Percentiles rank a stretch among this genome's conserved stretches.
These are phyloP conservation scores for Nematostella vectensis DNA, from an alignment of 92 coral and sea anemone species.

Conservation along the genomic window DNA sequence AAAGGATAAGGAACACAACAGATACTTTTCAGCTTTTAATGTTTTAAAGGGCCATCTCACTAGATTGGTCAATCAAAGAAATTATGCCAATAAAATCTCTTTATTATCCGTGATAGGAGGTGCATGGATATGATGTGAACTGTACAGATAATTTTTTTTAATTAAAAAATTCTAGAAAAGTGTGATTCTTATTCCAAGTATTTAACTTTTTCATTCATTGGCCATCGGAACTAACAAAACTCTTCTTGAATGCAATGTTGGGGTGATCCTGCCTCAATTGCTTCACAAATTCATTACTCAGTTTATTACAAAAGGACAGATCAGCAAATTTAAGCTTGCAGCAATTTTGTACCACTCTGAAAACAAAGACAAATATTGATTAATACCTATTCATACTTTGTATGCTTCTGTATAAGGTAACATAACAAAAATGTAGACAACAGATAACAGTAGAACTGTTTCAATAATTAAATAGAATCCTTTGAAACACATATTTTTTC, in stretches of 20 bases:
- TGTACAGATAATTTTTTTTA: too few species aligned
- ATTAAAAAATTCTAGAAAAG: too few species aligned
- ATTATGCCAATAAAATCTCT: too few species aligned
- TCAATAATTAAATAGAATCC: background rate
- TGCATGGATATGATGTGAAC: too few species aligned
- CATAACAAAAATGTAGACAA: background rate
- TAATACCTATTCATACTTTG: background rate
- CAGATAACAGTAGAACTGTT: too few species aligned
- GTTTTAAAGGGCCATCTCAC: too few species aligned
- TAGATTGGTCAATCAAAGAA: too few species aligned
- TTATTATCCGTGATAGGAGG: too few species aligned
- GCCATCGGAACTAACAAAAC: constrained; percentile 53
- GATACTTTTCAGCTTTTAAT: too few species aligned
- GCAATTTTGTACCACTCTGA: constrained; percentile 60
- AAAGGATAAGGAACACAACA: too few species aligned
- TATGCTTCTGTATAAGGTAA: background rate
- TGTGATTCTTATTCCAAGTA: too few species aligned
- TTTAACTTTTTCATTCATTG: too few species aligned
- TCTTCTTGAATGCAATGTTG: constrained; percentile 66
- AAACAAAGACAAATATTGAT: background rate
- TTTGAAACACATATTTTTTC: background rate
- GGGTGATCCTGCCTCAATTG: constrained; percentile 44
- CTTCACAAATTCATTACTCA: constrained; percentile 36
- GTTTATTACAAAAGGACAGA: constrained; percentile 81
- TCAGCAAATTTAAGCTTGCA: constrained; percentile 60